phyloP scores from a whole-genome alignment of 30 jellyfish, hydroid and myxozoan species.

The Turritopsis rubra region DNA sequence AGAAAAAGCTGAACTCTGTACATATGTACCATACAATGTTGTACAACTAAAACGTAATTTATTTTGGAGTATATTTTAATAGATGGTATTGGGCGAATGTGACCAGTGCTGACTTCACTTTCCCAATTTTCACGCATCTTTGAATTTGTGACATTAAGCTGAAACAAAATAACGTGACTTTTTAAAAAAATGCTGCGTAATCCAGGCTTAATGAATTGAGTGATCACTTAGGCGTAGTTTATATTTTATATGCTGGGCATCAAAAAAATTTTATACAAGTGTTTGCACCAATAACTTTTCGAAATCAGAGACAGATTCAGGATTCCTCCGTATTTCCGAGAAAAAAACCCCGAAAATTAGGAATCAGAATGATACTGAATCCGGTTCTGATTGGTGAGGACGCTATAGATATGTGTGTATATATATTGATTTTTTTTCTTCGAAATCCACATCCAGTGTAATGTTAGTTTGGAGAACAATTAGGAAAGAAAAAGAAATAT shows the following conservation, averaged over 20 bases:
- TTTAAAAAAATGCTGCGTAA: background rate
- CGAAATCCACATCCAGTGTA: background rate
- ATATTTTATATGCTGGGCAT: background rate
- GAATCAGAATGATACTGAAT: background rate
- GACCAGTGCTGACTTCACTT: background rate
- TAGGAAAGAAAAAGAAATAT: background rate
- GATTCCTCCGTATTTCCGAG: background rate
- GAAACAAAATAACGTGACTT: background rate
- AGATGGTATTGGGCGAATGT: background rate
- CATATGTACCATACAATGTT: background rate
- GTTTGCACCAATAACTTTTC: background rate
- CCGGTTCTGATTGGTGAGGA: too few species aligned
- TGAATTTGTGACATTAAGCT: background rate
- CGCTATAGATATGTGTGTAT: background rate
- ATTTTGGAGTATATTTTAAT: background rate
- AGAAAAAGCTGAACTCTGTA: background rate
- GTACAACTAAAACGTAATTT: background rate
- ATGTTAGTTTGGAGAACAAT: background rate
- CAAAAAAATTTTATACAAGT: background rate
- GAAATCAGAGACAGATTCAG: background rate
- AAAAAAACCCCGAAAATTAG: background rate
- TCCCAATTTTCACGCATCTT: background rate
- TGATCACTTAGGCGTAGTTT: background rate
- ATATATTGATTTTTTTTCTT: background rate
- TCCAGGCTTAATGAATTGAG: background rate